Conservation (phyloP, 2,113 vertebrate genomes). For the Callionymus lyra region DNA sequence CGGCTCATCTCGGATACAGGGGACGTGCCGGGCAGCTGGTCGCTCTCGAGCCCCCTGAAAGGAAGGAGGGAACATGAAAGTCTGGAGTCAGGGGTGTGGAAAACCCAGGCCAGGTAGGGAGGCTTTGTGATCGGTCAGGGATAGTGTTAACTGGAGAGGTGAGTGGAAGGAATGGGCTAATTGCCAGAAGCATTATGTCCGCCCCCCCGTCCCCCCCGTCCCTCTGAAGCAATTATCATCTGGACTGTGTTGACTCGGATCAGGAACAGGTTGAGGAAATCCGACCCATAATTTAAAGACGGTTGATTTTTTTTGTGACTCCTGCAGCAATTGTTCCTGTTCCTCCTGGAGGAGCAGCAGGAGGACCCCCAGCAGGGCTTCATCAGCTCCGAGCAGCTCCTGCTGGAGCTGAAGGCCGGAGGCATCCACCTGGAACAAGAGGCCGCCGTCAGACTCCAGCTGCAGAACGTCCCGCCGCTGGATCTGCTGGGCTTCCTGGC, state of each 20-base stretch:
- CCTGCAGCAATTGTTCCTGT: slow-evolving; percentile 62
- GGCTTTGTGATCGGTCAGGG: slow-evolving; percentile 76
- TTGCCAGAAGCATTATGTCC: slow-evolving; percentile 86
- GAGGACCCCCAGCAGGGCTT: slow-evolving; percentile 17
- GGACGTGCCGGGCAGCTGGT: slow-evolving; percentile 44
- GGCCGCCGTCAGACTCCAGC: slow-evolving; percentile 32
- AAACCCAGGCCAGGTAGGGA: slow-evolving; percentile 49
- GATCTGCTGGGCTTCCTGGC: slow-evolving; percentile 62
- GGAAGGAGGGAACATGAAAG: slow-evolving; percentile 52
- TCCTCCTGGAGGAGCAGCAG: slow-evolving; percentile 50
- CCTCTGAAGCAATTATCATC: slow-evolving; percentile 81
- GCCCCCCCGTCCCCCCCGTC: slow-evolving; percentile 15
- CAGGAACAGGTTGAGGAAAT: slow-evolving; percentile 79
- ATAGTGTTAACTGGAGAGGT: slow-evolving; percentile 83
- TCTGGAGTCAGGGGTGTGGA: slow-evolving; percentile 39
- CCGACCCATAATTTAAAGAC: slow-evolving; percentile 61
- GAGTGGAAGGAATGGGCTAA: slow-evolving; percentile 52
- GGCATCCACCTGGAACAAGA: slow-evolving; percentile 47
- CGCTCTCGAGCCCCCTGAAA: slow-evolving; percentile 24
- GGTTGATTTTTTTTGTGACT: neutral
- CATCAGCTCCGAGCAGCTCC: slow-evolving; percentile 59
- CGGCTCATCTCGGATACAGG: slow-evolving; percentile 57
- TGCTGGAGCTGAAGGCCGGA: slow-evolving; percentile 60
- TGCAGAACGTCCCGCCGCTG: slow-evolving; percentile 40
- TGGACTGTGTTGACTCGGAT: slow-evolving; percentile 83